Conservation (phyloP, 2,888 invertebrate species). For the Eurois occulta region DNA sequence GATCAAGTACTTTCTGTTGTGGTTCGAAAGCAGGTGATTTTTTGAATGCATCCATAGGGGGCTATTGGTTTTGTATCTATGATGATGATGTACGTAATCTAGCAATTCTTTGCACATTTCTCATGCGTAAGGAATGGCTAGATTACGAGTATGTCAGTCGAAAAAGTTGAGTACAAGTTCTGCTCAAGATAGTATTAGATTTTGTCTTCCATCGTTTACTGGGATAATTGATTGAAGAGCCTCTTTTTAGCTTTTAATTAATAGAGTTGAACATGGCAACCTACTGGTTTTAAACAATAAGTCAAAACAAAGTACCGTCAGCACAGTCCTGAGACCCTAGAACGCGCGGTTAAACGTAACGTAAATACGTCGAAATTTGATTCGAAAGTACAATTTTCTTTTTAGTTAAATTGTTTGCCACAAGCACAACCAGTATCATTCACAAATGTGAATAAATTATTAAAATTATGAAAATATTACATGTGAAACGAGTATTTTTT, state of each 20-base stretch:
- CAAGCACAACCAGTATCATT: too few relatives aligned
- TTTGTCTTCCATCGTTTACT: neutral
- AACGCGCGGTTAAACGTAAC: too few relatives aligned
- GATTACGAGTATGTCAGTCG: neutral
- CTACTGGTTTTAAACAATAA: neutral
- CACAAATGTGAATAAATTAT: too few relatives aligned
- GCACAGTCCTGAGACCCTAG: neutral
- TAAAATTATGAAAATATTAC: too few relatives aligned
- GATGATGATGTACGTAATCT: neutral
- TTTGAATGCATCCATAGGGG: neutral
- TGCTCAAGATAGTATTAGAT: neutral
- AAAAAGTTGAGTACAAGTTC: neutral
- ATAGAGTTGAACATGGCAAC: neutral
- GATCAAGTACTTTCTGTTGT: constrained; percentile 28
- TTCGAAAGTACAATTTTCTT: too few relatives aligned
- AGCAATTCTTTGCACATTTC: neutral
- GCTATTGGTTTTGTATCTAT: neutral
- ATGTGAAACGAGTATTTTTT: too few relatives aligned
- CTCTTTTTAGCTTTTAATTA: neutral
- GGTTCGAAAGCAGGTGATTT: neutral
- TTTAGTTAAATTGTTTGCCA: too few relatives aligned
- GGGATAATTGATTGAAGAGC: too few relatives aligned
- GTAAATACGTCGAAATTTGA: too few relatives aligned
- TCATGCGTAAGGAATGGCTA: neutral
- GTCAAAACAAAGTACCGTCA: neutral